Percentiles rank a stretch among this genome's conserved stretches.
Evolutionary conservation across 1,140 invertebrate genomes (phyloP).

Genomic region (Branchinecta lindahli): DNA sequence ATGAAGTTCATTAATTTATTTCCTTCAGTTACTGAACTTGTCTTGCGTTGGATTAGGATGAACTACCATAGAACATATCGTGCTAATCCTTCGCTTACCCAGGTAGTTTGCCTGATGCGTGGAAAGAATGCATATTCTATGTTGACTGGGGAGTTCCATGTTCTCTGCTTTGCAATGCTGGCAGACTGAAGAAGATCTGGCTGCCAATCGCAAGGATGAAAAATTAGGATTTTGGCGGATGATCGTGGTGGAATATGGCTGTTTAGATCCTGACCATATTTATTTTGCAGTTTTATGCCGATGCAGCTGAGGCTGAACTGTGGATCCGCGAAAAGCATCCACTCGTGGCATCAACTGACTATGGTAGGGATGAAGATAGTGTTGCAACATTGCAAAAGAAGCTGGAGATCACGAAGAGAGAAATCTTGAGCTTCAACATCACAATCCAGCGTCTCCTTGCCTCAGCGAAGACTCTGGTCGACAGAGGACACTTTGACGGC

Average conservation of each 20-base stretch:
- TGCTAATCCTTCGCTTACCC: too few species aligned
- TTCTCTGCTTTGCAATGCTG: too few species aligned
- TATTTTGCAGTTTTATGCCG: slow-evolving; percentile 54
- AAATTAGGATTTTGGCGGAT: too few species aligned
- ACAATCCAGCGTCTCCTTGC: slow-evolving; percentile 51
- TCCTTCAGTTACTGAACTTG: too few species aligned
- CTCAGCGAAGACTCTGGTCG: slow-evolving; percentile 45
- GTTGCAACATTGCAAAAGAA: slow-evolving; percentile 56
- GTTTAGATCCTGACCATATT: slow-evolving; percentile 11
- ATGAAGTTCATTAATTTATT: too few species aligned
- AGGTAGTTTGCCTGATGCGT: too few species aligned
- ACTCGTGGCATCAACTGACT: slow-evolving; percentile 52
- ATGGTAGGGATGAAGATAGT: slow-evolving; percentile 73
- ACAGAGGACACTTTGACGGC: slow-evolving; percentile 61
- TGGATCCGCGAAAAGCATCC: slow-evolving; percentile 74
- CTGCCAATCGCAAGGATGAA: too few species aligned
- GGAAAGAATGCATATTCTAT: too few species aligned
- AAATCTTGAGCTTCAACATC: slow-evolving; percentile 51
- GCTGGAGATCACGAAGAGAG: slow-evolving; percentile 59
- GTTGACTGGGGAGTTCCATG: too few species aligned
- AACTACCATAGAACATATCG: too few species aligned
- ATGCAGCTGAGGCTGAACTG: slow-evolving; percentile 65
- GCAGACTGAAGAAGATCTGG: too few species aligned
- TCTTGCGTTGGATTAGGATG: too few species aligned
- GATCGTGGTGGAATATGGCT: slow-evolving; percentile 9